Evolutionary conservation across 2,797 vertebrate species (phyloP), one percentile per base, ranked within the genome.

Genomic region (Pagetopsis macropterus): DNA sequence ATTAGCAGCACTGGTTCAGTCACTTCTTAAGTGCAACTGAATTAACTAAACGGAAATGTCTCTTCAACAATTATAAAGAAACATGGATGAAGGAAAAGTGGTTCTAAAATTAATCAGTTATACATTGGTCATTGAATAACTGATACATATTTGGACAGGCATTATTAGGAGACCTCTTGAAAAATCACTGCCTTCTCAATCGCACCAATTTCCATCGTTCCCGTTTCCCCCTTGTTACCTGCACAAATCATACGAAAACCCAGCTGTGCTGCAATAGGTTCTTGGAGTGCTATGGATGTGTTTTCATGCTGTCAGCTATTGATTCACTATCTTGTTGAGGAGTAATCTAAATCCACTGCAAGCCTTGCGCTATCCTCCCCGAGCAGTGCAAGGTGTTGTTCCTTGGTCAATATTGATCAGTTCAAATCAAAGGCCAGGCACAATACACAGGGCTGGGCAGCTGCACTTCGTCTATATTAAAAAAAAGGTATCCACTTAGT

Each of bases 391-490:
- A 80, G 79, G 54, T 79, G 76, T 61, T 81, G 80, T 73, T 78
- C 61, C 65, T 81, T 69, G 63, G 31, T 89, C 88, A 83, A 84
- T 88, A 92, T 68, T 74, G 79, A 91, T 93, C 67, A 83, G 23
- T 59, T 3, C 56, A 86, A 89, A 87, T 86, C 76, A 89, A 83
- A 88, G 64, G 57, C 60, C 64, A 45, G 55, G 65, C 21, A 65
- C 75, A 77, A 79, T 40, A 54, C n/a, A 78, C 17, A 63, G 49
- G 70, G 58, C 3, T 61, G 15, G 57, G 44, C 37, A 31, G 62
- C 37, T 70, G 56, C 65, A 84, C 51, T 83, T 82, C 4, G 76
- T 82, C 68, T 60, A 41, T 73, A 88, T 79, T 4, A 72, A 51
- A 79, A 79, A 27, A 65, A 85, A 69, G 74, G 64, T 11, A 52